Base-by-base conservation (phyloP, 2,797 vertebrate species). In the Protonibea diacanthus region DNA sequence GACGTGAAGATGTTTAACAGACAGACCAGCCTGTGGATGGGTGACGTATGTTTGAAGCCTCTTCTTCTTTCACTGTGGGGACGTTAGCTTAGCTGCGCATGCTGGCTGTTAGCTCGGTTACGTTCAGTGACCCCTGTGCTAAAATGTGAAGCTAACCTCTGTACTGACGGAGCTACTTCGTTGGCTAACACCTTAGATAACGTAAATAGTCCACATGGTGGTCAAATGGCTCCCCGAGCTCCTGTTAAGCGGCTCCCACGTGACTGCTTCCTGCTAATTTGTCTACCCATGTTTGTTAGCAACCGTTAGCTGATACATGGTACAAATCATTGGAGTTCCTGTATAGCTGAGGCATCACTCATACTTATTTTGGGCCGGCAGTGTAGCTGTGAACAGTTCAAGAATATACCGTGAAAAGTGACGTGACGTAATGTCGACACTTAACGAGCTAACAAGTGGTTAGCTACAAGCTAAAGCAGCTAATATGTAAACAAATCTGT, bases 21-120 rank as follows among this genome's bases (percentile, higher is more conserved):
- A 87, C 95, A 96, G 92, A 96, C 94, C 25, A 96, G 95, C 79
- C 83, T 96, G 20, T 96, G 95, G 95, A 96, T 96, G 95, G 95
- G 95, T 56, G 95, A 96, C 53, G 95, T 96, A 93, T 42, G 95
- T 94, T 11, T 56, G 0, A 51, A 45, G 3, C 11, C 14, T 20
- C 13, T 33, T 6, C 73, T 38, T 73, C 20, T 33, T 11, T 23
- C 27, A 5, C 12, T 52, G 12, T 52, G 5, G 1, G 1, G 3
- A 40, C 45, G 33, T 71, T 84, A 85, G 85, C 85, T 71, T 57
- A 2, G 33, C 58, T 40, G 6, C n/a, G 47, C 45, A 2, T n/a
- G 53, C 25, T 51, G 2, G 23, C 21, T 51, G 76, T 56, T 84
- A 84, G 75, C 76, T 44, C 12, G 4, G 52, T 23, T 44, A 53